phyloP scores from a whole-genome alignment of 2,113 vertebrate genomes.

The Mobula hypostoma region DNA sequence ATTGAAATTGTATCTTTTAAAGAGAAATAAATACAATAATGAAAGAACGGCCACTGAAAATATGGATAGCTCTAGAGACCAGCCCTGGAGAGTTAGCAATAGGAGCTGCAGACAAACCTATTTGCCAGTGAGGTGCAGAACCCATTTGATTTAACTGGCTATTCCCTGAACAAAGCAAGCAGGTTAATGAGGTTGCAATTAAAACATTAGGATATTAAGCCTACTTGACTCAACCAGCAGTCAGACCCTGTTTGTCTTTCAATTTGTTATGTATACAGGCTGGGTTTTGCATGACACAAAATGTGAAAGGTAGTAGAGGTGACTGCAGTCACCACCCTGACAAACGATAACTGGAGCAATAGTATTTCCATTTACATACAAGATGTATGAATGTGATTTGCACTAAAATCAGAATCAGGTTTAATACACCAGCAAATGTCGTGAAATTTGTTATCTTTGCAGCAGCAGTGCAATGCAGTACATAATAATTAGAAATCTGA shows the following conservation, averaged over 20 bases:
- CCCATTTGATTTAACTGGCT: slow-evolving; percentile 19
- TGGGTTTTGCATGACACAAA: not conserved
- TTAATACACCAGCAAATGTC: no score
- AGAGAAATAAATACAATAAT: not conserved
- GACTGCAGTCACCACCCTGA: not conserved
- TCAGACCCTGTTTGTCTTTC: slow-evolving; percentile 14
- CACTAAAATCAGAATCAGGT: not conserved
- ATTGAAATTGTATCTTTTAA: not conserved
- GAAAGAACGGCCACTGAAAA: not conserved
- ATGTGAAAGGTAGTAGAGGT: not conserved
- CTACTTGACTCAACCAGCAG: slow-evolving; percentile 25
- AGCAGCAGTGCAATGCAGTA: no score
- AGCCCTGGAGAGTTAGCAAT: not conserved
- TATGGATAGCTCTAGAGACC: not conserved
- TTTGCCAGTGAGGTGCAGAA: slow-evolving; percentile 16
- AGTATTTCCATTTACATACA: not conserved
- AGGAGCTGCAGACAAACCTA: not conserved
- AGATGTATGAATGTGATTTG: not conserved
- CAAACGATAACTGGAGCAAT: not conserved
- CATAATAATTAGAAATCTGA: no score
- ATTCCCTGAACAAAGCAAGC: slow-evolving; percentile 25
- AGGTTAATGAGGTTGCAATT: slow-evolving; percentile 34
- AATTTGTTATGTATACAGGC: not conserved
- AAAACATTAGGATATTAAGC: slow-evolving; percentile 25
- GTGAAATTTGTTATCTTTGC: no score